phyloP scores from a whole-genome alignment of 2,113 vertebrate species.

The Phodopus roborovskii region DNA sequence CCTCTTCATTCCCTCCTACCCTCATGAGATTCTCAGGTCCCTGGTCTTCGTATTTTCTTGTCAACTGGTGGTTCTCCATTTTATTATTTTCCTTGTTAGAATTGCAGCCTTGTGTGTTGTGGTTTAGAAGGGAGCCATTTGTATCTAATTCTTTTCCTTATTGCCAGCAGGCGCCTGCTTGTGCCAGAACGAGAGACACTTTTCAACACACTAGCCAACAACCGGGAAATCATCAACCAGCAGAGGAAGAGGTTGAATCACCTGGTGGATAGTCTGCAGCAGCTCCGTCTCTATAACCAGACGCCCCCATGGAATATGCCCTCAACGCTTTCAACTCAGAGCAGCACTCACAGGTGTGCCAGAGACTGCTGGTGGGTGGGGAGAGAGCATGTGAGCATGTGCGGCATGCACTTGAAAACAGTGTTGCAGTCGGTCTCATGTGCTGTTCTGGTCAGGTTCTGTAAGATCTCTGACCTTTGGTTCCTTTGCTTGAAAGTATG shows the following conservation, averaged over 20 bases:
- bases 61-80: neutral
- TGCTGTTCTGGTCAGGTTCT: neutral
- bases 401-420: neutral
- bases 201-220: conserved; percentile 95
- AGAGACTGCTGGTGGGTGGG: too few species aligned
- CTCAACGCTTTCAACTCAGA: conserved; percentile 51
- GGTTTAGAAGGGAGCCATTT: neutral
- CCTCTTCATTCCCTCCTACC: rapidly evolving
- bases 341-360: conserved; percentile 79
- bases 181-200: conserved; percentile 95
- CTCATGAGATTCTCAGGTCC: neutral
- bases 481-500: neutral
- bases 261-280: conserved; percentile 90
- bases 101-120: neutral
- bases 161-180: conserved; percentile 89
- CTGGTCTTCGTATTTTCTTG: neutral
- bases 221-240: conserved; percentile 96
- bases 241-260: conserved; percentile 93
- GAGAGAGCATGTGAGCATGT: neutral
- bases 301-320: conserved; percentile 85
- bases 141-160: neutral
- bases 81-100: neutral
- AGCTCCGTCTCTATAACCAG: conserved; percentile 93
- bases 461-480: neutral
- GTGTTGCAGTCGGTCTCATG: neutral